A percentile compares a stretch with the other conserved stretches of the same genome.
phyloP scores from a whole-genome alignment of 2,113 vertebrate genomes.

The Mormoops blainvillei region DNA sequence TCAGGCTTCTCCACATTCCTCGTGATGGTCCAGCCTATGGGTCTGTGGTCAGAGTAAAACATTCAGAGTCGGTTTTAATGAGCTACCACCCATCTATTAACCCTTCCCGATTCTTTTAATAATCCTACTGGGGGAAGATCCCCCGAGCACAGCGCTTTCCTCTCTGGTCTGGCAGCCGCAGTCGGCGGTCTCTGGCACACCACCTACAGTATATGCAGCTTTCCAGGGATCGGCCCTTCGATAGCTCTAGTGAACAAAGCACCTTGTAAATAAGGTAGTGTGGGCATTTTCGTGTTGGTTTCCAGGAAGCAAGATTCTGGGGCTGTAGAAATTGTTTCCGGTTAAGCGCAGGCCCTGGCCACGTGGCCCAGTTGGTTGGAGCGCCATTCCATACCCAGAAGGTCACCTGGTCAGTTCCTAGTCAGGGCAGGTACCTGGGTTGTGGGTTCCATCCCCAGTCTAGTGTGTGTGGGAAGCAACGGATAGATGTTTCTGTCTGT shows the following conservation, averaged over 20 bases:
- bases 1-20: not conserved
- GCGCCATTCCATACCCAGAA: no score
- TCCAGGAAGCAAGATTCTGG: not conserved
- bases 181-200: not conserved
- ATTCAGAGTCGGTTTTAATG: not conserved
- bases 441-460: not conserved
- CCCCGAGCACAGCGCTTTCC: not conserved
- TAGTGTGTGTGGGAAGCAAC: not conserved
- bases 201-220: not conserved
- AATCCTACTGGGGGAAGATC: slow-evolving; percentile 24
- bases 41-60: slow-evolving; percentile 21
- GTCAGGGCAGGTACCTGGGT: not conserved
- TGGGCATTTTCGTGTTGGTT: not conserved
- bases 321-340: not conserved
- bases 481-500: no score
- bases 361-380: no score
- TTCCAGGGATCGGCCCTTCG: not conserved
- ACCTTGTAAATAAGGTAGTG: slow-evolving; percentile 18
- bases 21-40: not conserved
- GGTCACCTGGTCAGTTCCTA: not conserved
- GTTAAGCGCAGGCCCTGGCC: not conserved
- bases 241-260: not conserved
- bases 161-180: slow-evolving; percentile 45
- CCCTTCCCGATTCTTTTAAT: slow-evolving; percentile 47
- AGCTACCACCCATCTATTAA: slow-evolving; percentile 10